These are phyloP conservation scores for Rhinolophus ferrumequinum DNA, from an alignment of 2,113 vertebrate genomes.

Conservation along the genomic window DNA sequence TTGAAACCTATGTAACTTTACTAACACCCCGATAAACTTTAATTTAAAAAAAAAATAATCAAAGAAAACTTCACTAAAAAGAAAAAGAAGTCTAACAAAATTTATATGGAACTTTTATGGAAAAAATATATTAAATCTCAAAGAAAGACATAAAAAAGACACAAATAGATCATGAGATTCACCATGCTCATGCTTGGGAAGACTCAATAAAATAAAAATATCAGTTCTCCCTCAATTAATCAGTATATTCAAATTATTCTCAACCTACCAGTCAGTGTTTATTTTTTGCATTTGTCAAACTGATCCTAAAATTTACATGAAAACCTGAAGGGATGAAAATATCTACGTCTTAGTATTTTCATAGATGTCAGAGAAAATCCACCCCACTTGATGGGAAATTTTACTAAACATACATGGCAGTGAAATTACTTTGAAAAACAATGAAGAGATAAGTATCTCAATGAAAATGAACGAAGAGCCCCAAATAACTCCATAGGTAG, in stretches of 20 bases:
- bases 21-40: too few relatives aligned
- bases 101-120: background rate
- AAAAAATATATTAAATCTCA: background rate
- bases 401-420: background rate
- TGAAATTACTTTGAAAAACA: slow-evolving; percentile 3
- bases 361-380: background rate
- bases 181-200: background rate
- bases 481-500: background rate
- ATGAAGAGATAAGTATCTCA: background rate
- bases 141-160: background rate
- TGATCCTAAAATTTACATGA: background rate
- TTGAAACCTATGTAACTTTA: too few relatives aligned
- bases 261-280: background rate
- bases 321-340: background rate
- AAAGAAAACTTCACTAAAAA: too few relatives aligned
- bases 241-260: background rate
- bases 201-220: background rate
- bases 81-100: background rate
- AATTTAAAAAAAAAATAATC: too few relatives aligned
- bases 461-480: background rate
- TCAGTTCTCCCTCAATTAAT: background rate
- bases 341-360: background rate
- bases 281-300: background rate
- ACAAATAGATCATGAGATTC: background rate
- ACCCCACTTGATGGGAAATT: background rate